Percentiles rank a stretch among this genome's conserved stretches.
Evolutionary conservation across 2,113 vertebrate genomes (phyloP).

Genomic region (Petroica traversi): DNA sequence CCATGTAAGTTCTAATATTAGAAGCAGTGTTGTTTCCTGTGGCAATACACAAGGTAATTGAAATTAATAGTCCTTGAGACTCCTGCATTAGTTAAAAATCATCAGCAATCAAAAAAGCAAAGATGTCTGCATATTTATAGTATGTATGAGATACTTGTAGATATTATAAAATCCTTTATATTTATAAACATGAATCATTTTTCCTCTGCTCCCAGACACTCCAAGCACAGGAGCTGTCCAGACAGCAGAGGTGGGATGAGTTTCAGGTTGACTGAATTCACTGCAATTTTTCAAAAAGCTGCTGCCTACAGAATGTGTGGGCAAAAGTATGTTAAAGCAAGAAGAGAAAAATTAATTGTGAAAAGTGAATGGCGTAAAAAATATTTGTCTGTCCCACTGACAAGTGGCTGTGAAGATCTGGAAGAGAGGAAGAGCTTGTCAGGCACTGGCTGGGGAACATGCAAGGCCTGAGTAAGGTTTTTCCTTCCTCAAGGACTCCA

Average conservation of each 20-base stretch:
- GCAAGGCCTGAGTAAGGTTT: not conserved
- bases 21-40: not conserved
- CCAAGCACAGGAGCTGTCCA: not conserved
- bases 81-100: not conserved
- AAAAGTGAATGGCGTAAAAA: not conserved
- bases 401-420: not conserved
- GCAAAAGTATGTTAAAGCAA: not conserved
- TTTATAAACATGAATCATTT: too few species aligned
- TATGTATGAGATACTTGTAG: not conserved
- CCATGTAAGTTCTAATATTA: not conserved
- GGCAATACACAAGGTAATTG: not conserved
- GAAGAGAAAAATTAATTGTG: not conserved
- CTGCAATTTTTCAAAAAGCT: not conserved
- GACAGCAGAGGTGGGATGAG: not conserved
- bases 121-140: not conserved
- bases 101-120: not conserved
- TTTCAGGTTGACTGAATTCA: not conserved
- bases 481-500: not conserved
- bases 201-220: not conserved
- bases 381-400: not conserved
- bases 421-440: not conserved
- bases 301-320: not conserved
- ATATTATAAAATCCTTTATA: not conserved
- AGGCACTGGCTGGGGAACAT: not conserved
- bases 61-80: not conserved